Evolutionary conservation across 2,113 vertebrate genomes (phyloP).

Genomic region (Acanthochromis polyacanthus): DNA sequence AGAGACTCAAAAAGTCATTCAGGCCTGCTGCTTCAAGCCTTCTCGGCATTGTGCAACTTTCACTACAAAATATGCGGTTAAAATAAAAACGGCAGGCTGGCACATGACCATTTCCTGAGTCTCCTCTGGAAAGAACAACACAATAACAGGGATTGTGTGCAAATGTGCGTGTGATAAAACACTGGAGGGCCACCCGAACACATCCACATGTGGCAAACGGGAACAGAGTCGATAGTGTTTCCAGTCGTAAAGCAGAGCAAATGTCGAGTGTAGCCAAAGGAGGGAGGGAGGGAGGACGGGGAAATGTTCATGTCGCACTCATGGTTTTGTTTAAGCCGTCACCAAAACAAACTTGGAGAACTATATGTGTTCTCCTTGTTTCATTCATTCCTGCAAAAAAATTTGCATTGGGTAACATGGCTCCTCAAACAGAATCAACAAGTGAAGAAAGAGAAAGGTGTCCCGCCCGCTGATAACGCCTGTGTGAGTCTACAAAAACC

Average conservation of each 20-base stretch:
- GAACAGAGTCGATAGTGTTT: conserved; percentile 56
- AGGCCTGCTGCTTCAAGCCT: background rate
- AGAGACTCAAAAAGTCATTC: background rate
- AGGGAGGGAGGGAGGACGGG: background rate
- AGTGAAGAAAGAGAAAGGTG: background rate
- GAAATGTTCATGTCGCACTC: conserved; percentile 18
- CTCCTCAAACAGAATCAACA: conserved; percentile 35
- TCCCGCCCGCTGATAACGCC: background rate
- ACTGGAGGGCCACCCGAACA: conserved; percentile 22
- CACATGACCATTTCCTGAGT: conserved; percentile 49
- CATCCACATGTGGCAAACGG: conserved; percentile 45
- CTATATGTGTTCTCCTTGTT: background rate
- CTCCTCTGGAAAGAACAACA: conserved; percentile 30
- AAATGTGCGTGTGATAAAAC: conserved; percentile 19
- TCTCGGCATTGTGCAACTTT: background rate
- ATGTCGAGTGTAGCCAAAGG: conserved; percentile 10
- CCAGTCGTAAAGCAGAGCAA: conserved; percentile 13
- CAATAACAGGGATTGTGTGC: conserved; percentile 45
- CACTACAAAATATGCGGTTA: background rate
- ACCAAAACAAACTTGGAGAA: conserved; percentile 18
- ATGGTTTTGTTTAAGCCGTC: conserved; percentile 24
- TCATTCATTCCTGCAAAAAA: background rate
- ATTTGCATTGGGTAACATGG: conserved; percentile 13
- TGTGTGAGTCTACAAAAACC: background rate
- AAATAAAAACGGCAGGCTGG: conserved; percentile 35